phyloP scores from a whole-genome alignment of 2,888 invertebrate genomes.

The Tolmerus cingulatus region DNA sequence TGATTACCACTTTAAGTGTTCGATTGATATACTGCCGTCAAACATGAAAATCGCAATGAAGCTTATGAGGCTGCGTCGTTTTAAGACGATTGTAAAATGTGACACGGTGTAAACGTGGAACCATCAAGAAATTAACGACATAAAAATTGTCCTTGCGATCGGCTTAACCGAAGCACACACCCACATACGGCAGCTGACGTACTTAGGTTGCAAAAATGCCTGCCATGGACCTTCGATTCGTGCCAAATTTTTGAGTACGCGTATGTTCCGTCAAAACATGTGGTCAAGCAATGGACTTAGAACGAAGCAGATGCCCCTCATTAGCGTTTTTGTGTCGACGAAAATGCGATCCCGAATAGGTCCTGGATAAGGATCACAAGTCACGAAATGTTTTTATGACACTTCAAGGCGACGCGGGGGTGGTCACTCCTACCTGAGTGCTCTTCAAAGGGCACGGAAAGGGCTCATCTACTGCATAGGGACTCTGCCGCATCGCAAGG shows the following conservation, averaged over 20 bases:
- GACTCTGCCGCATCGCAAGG: neutral
- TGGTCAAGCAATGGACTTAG: neutral
- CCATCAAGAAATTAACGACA: neutral
- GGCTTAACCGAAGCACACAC: neutral
- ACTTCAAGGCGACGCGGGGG: constrained; percentile 28
- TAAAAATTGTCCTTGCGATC: neutral
- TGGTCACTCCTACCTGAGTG: constrained; percentile 22
- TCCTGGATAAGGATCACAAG: constrained; percentile 34
- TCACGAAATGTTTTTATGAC: constrained; percentile 41
- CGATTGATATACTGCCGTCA: constrained; percentile 9
- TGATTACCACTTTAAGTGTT: constrained; percentile 35
- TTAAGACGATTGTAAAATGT: neutral
- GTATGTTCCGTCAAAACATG: neutral
- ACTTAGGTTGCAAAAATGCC: neutral
- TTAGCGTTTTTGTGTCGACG: neutral
- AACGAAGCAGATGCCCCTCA: constrained; percentile 20
- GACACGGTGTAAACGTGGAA: neutral
- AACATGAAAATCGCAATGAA: neutral
- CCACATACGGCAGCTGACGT: neutral
- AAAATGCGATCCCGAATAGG: neutral
- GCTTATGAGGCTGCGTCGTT: neutral
- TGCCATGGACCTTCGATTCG: neutral
- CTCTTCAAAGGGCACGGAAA: neutral
- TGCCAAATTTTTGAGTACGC: neutral
- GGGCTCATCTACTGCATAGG: neutral